Base-by-base conservation (phyloP, 2,797 vertebrate species). In the Clarias laeviceps region DNA sequence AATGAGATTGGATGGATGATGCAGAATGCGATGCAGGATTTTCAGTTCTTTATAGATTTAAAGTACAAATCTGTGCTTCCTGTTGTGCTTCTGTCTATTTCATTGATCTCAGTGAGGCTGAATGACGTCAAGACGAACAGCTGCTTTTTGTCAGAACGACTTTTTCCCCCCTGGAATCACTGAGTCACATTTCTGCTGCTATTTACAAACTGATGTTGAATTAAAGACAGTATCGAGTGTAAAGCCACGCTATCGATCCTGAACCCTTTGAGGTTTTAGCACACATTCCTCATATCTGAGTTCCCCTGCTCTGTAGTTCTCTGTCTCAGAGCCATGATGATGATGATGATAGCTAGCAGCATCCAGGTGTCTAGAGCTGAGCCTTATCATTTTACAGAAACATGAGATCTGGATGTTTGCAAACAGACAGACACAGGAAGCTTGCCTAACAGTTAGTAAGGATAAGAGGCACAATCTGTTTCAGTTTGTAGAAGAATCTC, bases 81-180 rank as follows among this genome's bases (percentile, higher is more conserved):
- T 85, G 57, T 22, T 54, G 45, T 45, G 2, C 62, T 34, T 69
- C 85, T 27, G 79, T 72, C 34, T 56, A 15, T 69, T 73, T 40
- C 64, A 78, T 86, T 50, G 37, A 74, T 82, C 56, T 82, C 68
- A 37, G 27, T 15, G 54, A 77, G 66, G 80, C 85, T 64, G 34
- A 62, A 22, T 69, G 83, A 82, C 59, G 80, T 85, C 78, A 66
- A 5, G n/a, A 18, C 0, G 24, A 82, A 37, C 80, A 82, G 89
- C 81, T 89, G 88, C 83, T 89, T 64, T 90, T 82, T 85, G 73
- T n/a, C 74, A 81, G 61, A 73, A 17, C 50, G 50, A 82, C 72
- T 79, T 66, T 6, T 76, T 27, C 5, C 24, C 5, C 64, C 24
- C 1, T 12, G 54, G 69, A 37, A 57, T 50, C 15, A 59, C 62